Conservation (phyloP, 1,140 invertebrate species). For the Drosophila kikkawai region DNA sequence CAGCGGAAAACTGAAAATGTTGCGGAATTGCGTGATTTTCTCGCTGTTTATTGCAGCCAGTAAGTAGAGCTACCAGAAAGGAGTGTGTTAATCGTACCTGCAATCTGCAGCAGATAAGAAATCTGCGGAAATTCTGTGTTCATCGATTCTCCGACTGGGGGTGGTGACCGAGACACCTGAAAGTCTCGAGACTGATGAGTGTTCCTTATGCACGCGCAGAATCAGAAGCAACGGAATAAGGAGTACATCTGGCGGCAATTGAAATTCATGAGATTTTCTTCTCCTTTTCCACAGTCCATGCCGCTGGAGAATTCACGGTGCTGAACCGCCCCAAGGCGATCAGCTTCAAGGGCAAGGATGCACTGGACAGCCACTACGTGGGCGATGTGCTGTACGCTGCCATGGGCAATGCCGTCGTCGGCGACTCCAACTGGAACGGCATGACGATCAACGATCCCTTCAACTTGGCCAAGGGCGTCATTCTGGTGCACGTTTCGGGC, state of each 20-base stretch:
- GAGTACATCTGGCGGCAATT: background rate
- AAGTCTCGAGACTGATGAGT: conserved; percentile 6
- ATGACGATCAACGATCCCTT: conserved; percentile 91
- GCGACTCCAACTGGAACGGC: conserved; percentile 89
- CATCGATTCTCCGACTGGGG: conserved; percentile 15
- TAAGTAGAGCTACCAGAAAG: conserved; percentile 61
- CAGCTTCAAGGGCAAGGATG: conserved; percentile 88
- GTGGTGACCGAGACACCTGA: conserved; percentile 17
- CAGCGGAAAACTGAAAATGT: conserved; percentile 79
- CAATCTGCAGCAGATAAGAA: background rate
- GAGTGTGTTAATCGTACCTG: too few species aligned
- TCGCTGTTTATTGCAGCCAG: conserved; percentile 78
- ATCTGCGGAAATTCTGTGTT: conserved; percentile 4
- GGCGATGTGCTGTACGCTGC: conserved; percentile 90
- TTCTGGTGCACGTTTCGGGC: conserved; percentile 91
- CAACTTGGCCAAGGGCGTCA: conserved; percentile 90
- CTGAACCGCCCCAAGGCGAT: conserved; percentile 89
- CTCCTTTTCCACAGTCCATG: conserved; percentile 86
- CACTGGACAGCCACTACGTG: conserved; percentile 87
- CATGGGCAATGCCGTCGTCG: conserved; percentile 89
- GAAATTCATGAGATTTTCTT: conserved; percentile 42
- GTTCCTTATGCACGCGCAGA: conserved; percentile 59
- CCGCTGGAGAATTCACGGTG: conserved; percentile 89
- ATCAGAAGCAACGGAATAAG: conserved; percentile 18
- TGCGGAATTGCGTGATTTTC: conserved; percentile 73